phyloP scores from a whole-genome alignment of 2,797 vertebrate genomes.

The Neoniphon sammara region DNA sequence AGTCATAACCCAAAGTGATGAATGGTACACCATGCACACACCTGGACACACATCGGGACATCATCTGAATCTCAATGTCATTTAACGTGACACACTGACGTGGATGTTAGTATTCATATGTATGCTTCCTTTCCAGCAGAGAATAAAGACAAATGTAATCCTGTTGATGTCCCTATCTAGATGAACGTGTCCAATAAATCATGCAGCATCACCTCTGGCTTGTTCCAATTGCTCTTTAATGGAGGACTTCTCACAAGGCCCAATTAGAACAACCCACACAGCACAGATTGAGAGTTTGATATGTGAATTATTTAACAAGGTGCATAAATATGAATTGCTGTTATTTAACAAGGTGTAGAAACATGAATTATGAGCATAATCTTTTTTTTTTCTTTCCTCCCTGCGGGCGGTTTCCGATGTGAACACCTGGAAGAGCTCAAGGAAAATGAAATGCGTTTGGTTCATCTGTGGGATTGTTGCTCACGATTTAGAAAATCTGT shows the following conservation, averaged over 20 bases:
- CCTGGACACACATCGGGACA: neutral
- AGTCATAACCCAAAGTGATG: too few relatives aligned
- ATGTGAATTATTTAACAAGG: slow-evolving; percentile 78
- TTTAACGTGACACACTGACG: slow-evolving; percentile 20
- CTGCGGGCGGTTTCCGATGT: slow-evolving; percentile 40
- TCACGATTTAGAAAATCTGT: neutral
- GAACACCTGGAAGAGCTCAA: slow-evolving; percentile 31
- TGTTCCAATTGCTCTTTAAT: slow-evolving; percentile 67
- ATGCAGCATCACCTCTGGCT: slow-evolving; percentile 68
- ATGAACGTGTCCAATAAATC: slow-evolving; percentile 73
- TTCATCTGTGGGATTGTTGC: neutral
- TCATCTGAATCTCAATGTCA: slow-evolving; percentile 2
- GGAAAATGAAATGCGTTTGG: slow-evolving; percentile 8
- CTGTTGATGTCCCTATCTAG: slow-evolving; percentile 64
- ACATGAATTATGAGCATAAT: slow-evolving; percentile 73
- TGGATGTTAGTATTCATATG: slow-evolving; percentile 14
- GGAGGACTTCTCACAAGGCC: slow-evolving; percentile 65
- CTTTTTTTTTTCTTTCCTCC: slow-evolving; percentile 31
- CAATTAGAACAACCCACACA: slow-evolving; percentile 76
- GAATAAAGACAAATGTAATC: slow-evolving; percentile 64
- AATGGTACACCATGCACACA: too few relatives aligned
- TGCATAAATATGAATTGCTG: slow-evolving; percentile 72
- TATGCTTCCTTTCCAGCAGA: slow-evolving; percentile 39
- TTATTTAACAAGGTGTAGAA: slow-evolving; percentile 76
- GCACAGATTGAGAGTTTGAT: slow-evolving; percentile 69